These are phyloP conservation scores for Gryllus longicercus DNA, from an alignment of 2,888 invertebrate genomes.

Conservation along the genomic window DNA sequence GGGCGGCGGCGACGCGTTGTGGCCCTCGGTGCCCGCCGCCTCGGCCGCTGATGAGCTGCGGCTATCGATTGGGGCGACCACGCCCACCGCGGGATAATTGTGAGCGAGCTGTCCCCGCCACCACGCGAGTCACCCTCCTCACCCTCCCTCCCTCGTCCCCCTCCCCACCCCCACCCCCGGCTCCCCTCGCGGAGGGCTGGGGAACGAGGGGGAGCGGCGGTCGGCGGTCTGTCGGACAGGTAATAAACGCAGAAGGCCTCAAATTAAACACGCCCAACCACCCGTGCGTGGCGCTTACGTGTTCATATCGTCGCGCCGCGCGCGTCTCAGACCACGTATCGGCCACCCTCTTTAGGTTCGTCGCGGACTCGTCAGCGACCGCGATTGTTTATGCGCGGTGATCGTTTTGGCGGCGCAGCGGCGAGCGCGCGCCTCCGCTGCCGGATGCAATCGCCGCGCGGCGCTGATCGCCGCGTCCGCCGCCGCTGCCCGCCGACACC, in stretches of 20 bases:
- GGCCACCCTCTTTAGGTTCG: not conserved
- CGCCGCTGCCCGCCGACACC: constrained; percentile 6
- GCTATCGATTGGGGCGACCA: constrained; percentile 5
- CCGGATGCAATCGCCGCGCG: not conserved
- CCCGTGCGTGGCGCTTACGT: not conserved
- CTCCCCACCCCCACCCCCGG: not conserved
- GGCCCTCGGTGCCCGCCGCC: not conserved
- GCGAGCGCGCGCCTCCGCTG: not conserved
- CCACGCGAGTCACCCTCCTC: not conserved
- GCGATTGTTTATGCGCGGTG: not conserved
- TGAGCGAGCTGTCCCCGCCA: constrained; percentile 1
- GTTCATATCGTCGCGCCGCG: not conserved
- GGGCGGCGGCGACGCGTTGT: not conserved
- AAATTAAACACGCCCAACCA: not conserved
- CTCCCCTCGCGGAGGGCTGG: not conserved
- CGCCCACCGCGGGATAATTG: constrained; percentile 17
- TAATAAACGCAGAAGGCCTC: not conserved
- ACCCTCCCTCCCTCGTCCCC: too few relatives aligned
- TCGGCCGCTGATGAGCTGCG: not conserved
- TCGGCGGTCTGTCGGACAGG: not conserved
- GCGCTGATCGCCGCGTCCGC: not conserved
- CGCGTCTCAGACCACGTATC: not conserved
- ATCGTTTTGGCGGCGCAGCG: not conserved
- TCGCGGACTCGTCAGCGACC: not conserved
- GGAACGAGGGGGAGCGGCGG: too few relatives aligned